A percentile compares a stretch with the other conserved stretches of the same genome.
Conservation (phyloP, 2,797 vertebrate species). For the Acanthurus tractus region DNA sequence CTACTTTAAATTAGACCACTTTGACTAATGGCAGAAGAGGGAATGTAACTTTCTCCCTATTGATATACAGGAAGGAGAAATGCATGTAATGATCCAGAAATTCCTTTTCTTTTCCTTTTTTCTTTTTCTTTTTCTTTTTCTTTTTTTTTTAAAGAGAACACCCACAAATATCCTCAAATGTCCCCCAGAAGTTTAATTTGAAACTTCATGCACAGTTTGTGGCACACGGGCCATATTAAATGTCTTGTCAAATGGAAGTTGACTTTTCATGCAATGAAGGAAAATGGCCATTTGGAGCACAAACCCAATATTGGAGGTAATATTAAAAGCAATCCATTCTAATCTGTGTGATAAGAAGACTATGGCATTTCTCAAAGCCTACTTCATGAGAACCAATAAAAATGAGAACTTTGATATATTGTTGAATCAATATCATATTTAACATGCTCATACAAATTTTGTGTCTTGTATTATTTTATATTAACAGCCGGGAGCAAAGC, state of each 20-base stretch:
- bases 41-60: conserved; percentile 59
- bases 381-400: conserved; percentile 65
- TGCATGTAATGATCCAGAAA: conserved; percentile 71
- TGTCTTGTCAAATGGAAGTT: conserved; percentile 74
- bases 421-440: conserved; percentile 78
- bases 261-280: conserved; percentile 71
- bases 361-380: conserved; percentile 65
- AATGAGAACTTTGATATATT: conserved; percentile 64
- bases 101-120: conserved; percentile 2
- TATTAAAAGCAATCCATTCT: conserved; percentile 82
- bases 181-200: conserved; percentile 61
- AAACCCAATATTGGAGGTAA: conserved; percentile 67
- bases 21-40: conserved; percentile 67
- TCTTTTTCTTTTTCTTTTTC: conserved; percentile 13
- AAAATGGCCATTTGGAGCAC: conserved; percentile 72
- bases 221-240: conserved; percentile 62
- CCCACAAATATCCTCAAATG: conserved; percentile 47
- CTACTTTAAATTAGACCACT: conserved; percentile 75
- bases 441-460: conserved; percentile 69
- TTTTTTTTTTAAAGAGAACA: conserved; percentile 30
- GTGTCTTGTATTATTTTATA: conserved; percentile 63
- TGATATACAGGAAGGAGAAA: conserved; percentile 61
- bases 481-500: conserved; percentile 53
- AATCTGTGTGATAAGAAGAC: conserved; percentile 70
- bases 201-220: conserved; percentile 65